Evolutionary conservation across 2,797 vertebrate species (phyloP), one percentile per base, ranked within the genome.

Genomic region (Margarornis squamiger): DNA sequence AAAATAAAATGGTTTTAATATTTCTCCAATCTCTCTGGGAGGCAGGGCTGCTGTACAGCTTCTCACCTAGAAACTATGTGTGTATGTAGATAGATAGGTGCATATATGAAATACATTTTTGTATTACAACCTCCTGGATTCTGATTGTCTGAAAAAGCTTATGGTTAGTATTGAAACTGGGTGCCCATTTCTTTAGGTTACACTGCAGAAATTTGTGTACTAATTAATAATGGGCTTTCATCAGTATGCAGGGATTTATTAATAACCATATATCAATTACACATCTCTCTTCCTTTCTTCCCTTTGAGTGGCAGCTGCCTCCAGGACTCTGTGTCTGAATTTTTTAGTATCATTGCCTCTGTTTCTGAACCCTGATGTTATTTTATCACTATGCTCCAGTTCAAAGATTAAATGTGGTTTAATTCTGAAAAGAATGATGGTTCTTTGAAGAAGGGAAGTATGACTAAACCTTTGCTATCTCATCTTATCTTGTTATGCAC

Each of bases 41-140:
- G 12, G 12, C 18, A 73, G 20, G 27, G 14, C 30, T 85, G 29
- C 20, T 70, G 4, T 62, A 32, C 3, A 49, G 4, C 23, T 78
- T 14, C 43, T 88, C 11, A 36, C 2, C 14, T 62, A 27, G 30
- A 30, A 70, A 71, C 4, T 45, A 3, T 32, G 2, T 23, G 10
- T 68, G 7, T 38, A 11, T 14, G 5, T 10, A 58, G 7, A 58
- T 62, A 21, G 30, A 17, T 23, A 7, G 41, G 16, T 45, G 45
- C 27, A 1, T 13, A 10, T 38, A 13, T 34, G 1, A 14, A 29
- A 22, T 11, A 6, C 12, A 2, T 34, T 4, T 29, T 14, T 76
- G 15, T 43, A 4, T 55, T 59, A 10, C 2, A 52, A 4, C 23
- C 78, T 19, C 3, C 11, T 74, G 29, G n/a, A 29, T 46, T 80